Evolutionary conservation across 2,888 invertebrate genomes (phyloP), one percentile per base, ranked within the genome.

Genomic region (Apamea crenata): DNA sequence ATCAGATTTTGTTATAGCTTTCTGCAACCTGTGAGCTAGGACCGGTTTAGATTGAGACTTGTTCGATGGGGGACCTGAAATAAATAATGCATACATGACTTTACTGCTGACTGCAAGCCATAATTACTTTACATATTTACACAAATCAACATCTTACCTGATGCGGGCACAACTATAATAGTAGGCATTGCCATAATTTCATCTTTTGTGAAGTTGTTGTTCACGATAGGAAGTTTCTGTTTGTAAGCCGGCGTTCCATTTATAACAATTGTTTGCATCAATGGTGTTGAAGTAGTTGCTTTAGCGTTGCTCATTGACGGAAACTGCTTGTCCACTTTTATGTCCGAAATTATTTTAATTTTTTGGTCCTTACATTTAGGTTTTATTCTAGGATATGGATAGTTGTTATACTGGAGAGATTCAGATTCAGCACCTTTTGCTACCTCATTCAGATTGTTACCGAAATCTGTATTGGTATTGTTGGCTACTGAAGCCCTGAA

Each of bases 121-220:
- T 18, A 56, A n/a, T 68, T 32, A 59, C 4, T n/a, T 50, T 29
- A 36, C 25, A 25, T 73, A 73, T 70, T 50, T 76, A 36, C 7
- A 36, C 40, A 56, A 70, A 77, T 32, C 14, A 10, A 65, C 4
- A 70, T 53, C 83, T 93, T 94, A 96, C 96, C 95, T 94, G 95
- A 89, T 69, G 93, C 88, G 78, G 96, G 95, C 21, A 96, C 95
- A 53, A 96, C 90, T 85, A 97, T 95, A 36, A 97, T 93, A n/a
- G 96, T 97, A 12, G 97, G 97, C 97, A 97, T 97, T n/a, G 97
- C 95, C 96, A 97, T 96, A 83, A 97, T 97, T 92, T 97, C 96
- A 90, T 96, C 96, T 89, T 94, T 94, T 29, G 96, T 95, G 82
- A 90, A 95, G 69, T 87, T 93, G 82, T 89, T 90, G 71, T 83